These are phyloP conservation scores for Sarotherodon lohbergeri DNA, from an alignment of 2,113 vertebrate genomes.

Conservation along the genomic window DNA sequence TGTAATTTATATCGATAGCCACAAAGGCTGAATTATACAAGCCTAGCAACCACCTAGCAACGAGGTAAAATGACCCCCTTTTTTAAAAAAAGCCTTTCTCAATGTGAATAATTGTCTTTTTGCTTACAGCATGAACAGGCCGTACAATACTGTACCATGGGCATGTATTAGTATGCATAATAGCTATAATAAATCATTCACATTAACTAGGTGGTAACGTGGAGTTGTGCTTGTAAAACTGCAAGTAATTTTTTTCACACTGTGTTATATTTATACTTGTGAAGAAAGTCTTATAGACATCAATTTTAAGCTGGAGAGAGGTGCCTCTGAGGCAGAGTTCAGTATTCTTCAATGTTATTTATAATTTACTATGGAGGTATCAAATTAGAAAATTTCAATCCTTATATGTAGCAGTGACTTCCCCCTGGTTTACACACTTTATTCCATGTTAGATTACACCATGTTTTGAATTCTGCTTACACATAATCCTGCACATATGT, in stretches of 20 bases:
- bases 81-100: accelerated
- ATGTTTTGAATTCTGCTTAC: not conserved
- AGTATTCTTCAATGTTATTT: not conserved
- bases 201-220: not conserved
- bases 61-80: accelerated
- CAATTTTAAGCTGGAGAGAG: not conserved
- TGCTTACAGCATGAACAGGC: not conserved
- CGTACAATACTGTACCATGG: not conserved
- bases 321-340: not conserved
- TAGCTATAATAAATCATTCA: not conserved
- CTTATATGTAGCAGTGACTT: not conserved
- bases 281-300: conserved; percentile 17
- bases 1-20: not conserved
- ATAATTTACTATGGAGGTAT: conserved; percentile 3
- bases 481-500: not conserved
- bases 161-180: not conserved
- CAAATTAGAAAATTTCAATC: not conserved
- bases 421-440: not conserved
- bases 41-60: not conserved
- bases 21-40: not conserved
- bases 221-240: not conserved
- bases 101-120: accelerated
- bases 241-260: not conserved
- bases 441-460: not conserved
- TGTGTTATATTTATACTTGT: not conserved